phyloP scores from a whole-genome alignment of 92 coral and sea anemone genomes.

The Blastomussa wellsi region DNA sequence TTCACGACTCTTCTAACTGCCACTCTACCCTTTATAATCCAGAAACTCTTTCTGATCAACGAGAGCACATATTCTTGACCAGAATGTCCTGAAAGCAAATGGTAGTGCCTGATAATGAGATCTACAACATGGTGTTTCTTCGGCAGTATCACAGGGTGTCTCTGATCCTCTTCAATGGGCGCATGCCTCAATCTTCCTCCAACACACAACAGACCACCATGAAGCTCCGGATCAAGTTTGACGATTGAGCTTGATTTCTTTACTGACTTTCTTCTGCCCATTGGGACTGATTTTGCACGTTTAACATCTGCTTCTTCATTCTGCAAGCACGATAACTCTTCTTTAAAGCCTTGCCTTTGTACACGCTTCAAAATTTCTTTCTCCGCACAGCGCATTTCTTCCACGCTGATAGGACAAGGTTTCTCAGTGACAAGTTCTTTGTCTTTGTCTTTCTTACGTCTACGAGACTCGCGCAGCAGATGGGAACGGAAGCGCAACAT shows the following conservation, averaged over 20 bases:
- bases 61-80: background rate
- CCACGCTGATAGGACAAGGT: no score
- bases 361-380: no score
- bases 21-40: no score
- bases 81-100: background rate
- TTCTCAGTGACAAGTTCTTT: constrained; percentile 14
- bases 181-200: background rate
- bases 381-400: no score
- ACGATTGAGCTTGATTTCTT: constrained; percentile 11
- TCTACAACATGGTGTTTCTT: background rate
- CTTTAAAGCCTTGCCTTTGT: no score
- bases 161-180: background rate
- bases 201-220: background rate
- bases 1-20: no score
- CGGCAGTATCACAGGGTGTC: background rate
- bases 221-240: constrained; percentile 10
- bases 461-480: constrained; percentile 15
- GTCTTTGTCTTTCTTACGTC: constrained; percentile 29
- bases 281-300: background rate
- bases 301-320: background rate
- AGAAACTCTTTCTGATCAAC: no score
- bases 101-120: background rate
- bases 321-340: no score
- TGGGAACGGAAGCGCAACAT: no score
- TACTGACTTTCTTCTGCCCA: background rate